Evolutionary conservation across 2,888 invertebrate genomes (phyloP).

Genomic region (Xestia rhomboidea): DNA sequence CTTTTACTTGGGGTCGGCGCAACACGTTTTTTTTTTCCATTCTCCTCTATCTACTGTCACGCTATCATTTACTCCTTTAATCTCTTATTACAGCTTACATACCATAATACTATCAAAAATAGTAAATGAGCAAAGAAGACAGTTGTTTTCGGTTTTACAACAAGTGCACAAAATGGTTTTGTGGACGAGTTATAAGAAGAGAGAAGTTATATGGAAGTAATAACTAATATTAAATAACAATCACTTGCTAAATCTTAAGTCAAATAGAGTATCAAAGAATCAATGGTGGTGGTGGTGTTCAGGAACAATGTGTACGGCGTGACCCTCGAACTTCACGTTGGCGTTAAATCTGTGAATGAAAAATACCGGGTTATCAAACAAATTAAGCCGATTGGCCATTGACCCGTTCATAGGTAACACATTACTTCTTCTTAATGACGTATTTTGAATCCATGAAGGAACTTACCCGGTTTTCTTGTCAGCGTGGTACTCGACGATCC

Average conservation of each 20-base stretch:
- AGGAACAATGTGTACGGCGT: conserved; percentile 64
- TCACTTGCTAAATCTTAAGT: conserved; percentile 7
- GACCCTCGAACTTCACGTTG: conserved; percentile 66
- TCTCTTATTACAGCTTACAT: too few relatives aligned
- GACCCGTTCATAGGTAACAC: background rate
- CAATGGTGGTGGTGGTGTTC: conserved; percentile 60
- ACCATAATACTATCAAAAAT: too few relatives aligned
- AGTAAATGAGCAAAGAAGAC: too few relatives aligned
- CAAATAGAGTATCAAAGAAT: conserved; percentile 23
- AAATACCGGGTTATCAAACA: background rate
- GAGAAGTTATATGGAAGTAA: too few relatives aligned
- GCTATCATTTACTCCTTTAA: too few relatives aligned
- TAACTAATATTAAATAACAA: conserved; percentile 35
- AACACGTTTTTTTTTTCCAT: too few relatives aligned
- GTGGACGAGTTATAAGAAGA: too few relatives aligned
- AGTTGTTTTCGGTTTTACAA: too few relatives aligned
- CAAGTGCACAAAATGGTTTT: too few relatives aligned
- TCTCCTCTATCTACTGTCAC: too few relatives aligned
- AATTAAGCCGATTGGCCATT: background rate
- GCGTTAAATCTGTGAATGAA: conserved; percentile 72
- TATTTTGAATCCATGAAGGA: background rate
- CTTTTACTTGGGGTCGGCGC: too few relatives aligned
- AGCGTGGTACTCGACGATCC: conserved; percentile 66
- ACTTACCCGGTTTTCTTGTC: conserved; percentile 60
- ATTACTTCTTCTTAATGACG: background rate